A percentile compares a stretch with the other conserved stretches of the same genome.
Evolutionary conservation across 2,888 invertebrate genomes (phyloP).

Genomic region (Patella depressa): DNA sequence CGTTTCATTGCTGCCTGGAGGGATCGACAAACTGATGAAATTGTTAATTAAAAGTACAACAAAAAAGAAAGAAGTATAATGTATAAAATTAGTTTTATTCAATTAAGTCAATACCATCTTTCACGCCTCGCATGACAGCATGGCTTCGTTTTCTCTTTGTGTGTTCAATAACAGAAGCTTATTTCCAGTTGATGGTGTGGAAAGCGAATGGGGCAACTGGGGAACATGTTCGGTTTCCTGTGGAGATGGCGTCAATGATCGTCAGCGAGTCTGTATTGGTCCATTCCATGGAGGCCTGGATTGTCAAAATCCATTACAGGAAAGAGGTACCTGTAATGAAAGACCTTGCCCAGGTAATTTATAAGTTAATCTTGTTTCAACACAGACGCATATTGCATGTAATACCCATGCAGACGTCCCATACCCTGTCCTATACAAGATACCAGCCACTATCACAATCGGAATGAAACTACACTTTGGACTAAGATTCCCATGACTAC

Average conservation of each 20-base stretch:
- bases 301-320: slow-evolving; percentile 42
- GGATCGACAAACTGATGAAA: no score
- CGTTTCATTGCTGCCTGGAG: no score
- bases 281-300: slow-evolving; percentile 45
- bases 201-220: slow-evolving; percentile 55
- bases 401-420: no score
- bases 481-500: no score
- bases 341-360: slow-evolving; percentile 51
- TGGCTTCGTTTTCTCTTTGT: not conserved
- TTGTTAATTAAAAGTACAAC: no score
- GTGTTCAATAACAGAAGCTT: slow-evolving; percentile 1
- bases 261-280: slow-evolving; percentile 49
- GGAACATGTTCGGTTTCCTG: slow-evolving; percentile 51
- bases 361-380: not conserved
- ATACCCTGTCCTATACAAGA: no score
- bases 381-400: no score
- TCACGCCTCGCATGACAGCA: not conserved
- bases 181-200: slow-evolving; percentile 22
- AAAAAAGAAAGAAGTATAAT: no score
- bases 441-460: no score
- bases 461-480: not conserved
- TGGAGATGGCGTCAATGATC: slow-evolving; percentile 50
- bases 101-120: no score
- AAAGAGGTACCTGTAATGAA: slow-evolving; percentile 46
- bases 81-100: no score